Conservation (phyloP, 2,113 vertebrate genomes). For the Silurus meridionalis region DNA sequence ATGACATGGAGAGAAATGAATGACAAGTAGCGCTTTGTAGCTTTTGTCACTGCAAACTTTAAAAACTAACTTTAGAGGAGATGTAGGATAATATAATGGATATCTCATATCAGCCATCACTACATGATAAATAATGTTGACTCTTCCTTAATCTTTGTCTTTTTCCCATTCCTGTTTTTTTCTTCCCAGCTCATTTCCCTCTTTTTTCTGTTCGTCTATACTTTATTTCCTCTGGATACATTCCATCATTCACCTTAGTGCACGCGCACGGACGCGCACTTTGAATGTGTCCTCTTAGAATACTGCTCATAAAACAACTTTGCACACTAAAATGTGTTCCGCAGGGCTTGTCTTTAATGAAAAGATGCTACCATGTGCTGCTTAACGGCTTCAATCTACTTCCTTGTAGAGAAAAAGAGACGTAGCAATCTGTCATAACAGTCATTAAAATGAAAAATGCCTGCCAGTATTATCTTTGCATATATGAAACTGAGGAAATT, state of each 20-base stretch:
- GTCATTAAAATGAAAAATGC: constrained; percentile 39
- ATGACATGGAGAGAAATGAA: background rate
- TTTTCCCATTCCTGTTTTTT: background rate
- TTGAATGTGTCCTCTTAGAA: background rate
- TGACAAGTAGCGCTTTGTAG: background rate
- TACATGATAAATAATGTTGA: background rate
- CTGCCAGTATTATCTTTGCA: constrained; percentile 8
- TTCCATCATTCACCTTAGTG: background rate
- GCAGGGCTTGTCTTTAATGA: constrained; percentile 26
- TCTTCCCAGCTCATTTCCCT: too few relatives aligned
- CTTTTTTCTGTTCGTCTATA: background rate
- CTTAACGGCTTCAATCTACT: constrained; percentile 13
- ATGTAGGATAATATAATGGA: background rate
- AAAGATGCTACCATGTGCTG: constrained; percentile 26
- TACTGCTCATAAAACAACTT: background rate
- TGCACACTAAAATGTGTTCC: constrained; percentile 23
- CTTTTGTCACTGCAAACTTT: background rate
- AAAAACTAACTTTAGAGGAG: background rate
- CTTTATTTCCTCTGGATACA: background rate
- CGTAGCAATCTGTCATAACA: constrained; percentile 23
- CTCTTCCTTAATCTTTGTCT: background rate
- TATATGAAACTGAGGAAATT: constrained; percentile 8
- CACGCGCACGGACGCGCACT: background rate
- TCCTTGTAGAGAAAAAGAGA: constrained; percentile 15
- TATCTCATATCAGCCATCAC: background rate